A percentile compares a stretch with the other conserved stretches of the same genome.
phyloP scores from a whole-genome alignment of 2,113 vertebrate genomes.

The Syngnathus floridae region DNA sequence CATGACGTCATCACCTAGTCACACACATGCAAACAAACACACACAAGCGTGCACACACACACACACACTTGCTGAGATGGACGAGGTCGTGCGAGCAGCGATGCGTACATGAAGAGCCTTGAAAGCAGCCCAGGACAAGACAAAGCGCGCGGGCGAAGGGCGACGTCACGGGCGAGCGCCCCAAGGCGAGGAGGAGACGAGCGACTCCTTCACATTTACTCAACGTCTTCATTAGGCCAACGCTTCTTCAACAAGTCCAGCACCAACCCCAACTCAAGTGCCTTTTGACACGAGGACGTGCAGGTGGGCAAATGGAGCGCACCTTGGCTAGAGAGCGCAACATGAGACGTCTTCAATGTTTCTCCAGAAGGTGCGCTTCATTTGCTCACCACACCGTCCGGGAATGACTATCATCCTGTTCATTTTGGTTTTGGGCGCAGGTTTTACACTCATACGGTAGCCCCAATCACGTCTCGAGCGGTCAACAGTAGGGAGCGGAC shows the following conservation, averaged over 20 bases:
- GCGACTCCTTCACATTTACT: background rate
- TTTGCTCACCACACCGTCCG: background rate
- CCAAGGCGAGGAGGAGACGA: background rate
- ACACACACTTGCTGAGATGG: background rate
- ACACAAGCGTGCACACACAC: background rate
- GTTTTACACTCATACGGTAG: background rate
- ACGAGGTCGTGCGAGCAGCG: background rate
- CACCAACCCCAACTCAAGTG: background rate
- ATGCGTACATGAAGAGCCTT: conserved; percentile 1
- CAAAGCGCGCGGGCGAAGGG: background rate
- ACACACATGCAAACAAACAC: background rate
- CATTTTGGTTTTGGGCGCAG: background rate
- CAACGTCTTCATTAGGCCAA: background rate
- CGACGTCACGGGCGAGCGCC: background rate
- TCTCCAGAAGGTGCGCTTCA: background rate
- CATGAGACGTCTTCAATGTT: background rate
- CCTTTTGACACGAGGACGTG: background rate
- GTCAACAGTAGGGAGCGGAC: too few relatives aligned
- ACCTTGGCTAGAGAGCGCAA: background rate
- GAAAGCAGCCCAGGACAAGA: background rate
- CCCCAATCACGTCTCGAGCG: background rate
- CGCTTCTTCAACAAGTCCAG: background rate
- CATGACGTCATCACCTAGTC: background rate
- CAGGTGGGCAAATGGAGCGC: background rate
- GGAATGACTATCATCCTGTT: background rate